phyloP scores from a whole-genome alignment of 2,113 vertebrate species.

The Syrmaticus mikado region DNA sequence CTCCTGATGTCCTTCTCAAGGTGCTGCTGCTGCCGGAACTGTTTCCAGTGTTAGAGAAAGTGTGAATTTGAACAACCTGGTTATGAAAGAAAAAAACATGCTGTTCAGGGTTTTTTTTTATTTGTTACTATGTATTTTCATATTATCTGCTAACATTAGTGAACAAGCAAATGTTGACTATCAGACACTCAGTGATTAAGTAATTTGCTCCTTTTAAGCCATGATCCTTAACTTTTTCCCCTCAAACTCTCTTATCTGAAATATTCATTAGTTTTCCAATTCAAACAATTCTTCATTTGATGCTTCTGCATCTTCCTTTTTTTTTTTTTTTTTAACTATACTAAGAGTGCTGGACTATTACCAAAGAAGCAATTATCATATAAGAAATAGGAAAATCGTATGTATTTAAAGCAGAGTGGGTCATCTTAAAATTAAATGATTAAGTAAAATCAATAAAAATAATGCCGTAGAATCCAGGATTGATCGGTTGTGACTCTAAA shows the following conservation, averaged over 20 bases:
- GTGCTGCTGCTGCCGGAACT: neutral
- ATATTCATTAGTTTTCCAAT: neutral
- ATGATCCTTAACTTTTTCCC: neutral
- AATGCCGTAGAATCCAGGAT: neutral
- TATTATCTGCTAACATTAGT: neutral
- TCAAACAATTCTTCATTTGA: neutral
- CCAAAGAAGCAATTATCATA: neutral
- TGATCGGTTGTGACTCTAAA: rapidly evolving
- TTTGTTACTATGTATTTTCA: neutral
- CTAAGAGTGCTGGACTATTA: neutral
- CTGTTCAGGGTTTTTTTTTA: neutral
- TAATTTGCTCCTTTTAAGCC: neutral
- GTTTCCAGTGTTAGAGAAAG: neutral
- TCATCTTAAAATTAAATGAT: neutral
- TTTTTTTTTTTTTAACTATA: neutral
- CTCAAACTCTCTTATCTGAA: neutral
- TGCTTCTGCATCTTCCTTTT: neutral
- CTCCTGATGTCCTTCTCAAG: neutral
- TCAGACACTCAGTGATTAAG: neutral
- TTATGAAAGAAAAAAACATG: neutral
- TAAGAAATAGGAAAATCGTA: neutral
- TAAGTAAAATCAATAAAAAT: neutral
- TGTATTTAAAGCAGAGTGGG: neutral
- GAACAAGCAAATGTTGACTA: neutral
- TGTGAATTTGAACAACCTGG: neutral